These are phyloP conservation scores for Nowickia ferox DNA, from an alignment of 2,888 invertebrate genomes.

Conservation along the genomic window DNA sequence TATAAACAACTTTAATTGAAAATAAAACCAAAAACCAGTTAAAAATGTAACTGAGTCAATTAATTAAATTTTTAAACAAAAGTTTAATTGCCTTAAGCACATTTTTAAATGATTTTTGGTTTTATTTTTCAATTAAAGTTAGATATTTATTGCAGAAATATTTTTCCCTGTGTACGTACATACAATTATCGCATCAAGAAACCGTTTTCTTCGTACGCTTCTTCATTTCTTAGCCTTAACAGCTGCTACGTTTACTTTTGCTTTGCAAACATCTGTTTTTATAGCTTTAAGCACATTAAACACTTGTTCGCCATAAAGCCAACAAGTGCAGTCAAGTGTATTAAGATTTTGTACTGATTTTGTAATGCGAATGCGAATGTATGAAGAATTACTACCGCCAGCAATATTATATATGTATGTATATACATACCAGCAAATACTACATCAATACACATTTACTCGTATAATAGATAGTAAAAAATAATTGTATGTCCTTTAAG, in stretches of 20 bases:
- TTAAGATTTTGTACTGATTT: constrained; percentile 68
- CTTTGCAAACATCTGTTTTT: constrained; percentile 61
- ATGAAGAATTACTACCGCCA: constrained; percentile 17
- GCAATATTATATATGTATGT: not conserved
- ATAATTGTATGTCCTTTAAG: constrained; percentile 30
- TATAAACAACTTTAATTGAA: too few species aligned
- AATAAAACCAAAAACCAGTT: too few species aligned
- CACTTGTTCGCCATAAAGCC: constrained; percentile 69
- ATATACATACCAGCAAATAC: not conserved
- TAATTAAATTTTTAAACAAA: too few species aligned
- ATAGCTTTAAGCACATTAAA: constrained; percentile 64
- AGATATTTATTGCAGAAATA: too few species aligned
- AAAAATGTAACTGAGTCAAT: too few species aligned
- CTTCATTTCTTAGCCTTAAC: constrained; percentile 15
- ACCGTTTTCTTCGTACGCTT: not conserved
- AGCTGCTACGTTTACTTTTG: constrained; percentile 21
- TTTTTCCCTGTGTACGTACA: too few species aligned
- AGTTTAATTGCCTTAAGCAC: too few species aligned
- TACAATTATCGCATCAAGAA: constrained; percentile 13
- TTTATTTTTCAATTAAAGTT: too few species aligned
- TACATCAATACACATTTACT: not conserved
- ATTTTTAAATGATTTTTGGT: too few species aligned
- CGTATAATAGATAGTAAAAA: constrained; percentile 10
- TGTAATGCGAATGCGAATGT: constrained; percentile 34
- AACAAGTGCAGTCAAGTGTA: constrained; percentile 70